Conservation (phyloP, 2,888 invertebrate genomes). For the Coleophora flavipennella region DNA sequence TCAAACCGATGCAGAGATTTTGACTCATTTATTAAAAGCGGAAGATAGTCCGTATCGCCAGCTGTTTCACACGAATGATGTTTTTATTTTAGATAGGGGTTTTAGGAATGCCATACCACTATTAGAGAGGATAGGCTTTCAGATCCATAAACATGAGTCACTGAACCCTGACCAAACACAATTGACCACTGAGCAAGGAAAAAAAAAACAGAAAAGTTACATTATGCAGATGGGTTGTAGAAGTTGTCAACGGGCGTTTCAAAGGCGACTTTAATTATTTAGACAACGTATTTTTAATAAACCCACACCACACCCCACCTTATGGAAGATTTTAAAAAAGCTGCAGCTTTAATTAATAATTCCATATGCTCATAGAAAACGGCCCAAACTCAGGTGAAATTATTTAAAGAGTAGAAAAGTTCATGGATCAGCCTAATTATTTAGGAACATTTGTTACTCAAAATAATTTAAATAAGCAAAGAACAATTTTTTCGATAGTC, state of each 20-base stretch:
- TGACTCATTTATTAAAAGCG: conserved; percentile 1
- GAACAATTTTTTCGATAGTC: background rate
- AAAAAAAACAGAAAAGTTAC: conserved; percentile 11
- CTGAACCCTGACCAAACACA: conserved; percentile 1
- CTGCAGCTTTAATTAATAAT: conserved; percentile 5
- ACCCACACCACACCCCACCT: background rate
- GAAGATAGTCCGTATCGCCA: background rate
- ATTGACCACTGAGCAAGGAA: conserved; percentile 7
- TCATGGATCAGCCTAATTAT: background rate
- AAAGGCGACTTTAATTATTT: conserved; percentile 11
- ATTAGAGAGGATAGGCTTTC: background rate
- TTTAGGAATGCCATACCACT: conserved; percentile 2
- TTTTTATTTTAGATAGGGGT: conserved; percentile 5
- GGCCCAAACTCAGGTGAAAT: conserved; percentile 5
- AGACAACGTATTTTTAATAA: conserved; percentile 10
- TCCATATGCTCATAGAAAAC: conserved; percentile 7
- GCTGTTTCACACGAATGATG: conserved; percentile 2
- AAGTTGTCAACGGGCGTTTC: conserved; percentile 8
- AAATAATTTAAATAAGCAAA: conserved; percentile 1
- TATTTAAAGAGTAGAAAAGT: conserved; percentile 1
- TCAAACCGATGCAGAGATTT: background rate
- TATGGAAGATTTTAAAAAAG: conserved; percentile 2
- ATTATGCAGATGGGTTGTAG: conserved; percentile 8
- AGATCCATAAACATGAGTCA: background rate
- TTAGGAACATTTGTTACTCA: conserved; percentile 1